Conservation (phyloP, 2,888 invertebrate genomes). For the Azorinus chamasolen region DNA sequence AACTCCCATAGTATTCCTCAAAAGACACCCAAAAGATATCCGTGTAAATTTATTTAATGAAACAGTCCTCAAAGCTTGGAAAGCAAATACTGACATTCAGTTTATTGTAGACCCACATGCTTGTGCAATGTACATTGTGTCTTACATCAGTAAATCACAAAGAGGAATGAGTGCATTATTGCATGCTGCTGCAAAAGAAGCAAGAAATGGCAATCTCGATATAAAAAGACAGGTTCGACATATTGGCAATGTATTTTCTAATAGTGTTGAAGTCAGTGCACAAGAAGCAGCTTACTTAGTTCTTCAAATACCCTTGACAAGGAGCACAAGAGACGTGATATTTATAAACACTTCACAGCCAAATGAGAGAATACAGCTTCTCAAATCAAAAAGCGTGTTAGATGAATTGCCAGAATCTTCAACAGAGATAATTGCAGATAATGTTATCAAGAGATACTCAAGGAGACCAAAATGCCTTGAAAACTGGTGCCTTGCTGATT, state of each 20-base stretch:
- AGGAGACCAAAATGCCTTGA: constrained; percentile 48
- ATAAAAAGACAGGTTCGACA: constrained; percentile 59
- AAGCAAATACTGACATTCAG: too few relatives aligned
- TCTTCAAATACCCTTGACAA: constrained; percentile 62
- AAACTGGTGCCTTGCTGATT: constrained; percentile 59
- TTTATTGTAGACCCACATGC: too few relatives aligned
- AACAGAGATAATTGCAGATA: constrained; percentile 58
- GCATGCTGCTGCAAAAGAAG: constrained; percentile 56
- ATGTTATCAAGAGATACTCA: constrained; percentile 53
- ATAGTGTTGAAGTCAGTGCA: constrained; percentile 56
- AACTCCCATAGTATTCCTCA: too few relatives aligned
- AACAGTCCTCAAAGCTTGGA: too few relatives aligned
- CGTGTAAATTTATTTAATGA: too few relatives aligned
- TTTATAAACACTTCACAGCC: constrained; percentile 58
- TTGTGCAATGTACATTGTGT: too few relatives aligned
- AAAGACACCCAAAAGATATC: too few relatives aligned
- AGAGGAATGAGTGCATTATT: constrained; percentile 55
- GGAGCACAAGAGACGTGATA: constrained; percentile 52
- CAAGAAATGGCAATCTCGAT: constrained; percentile 54
- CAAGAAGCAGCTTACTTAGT: constrained; percentile 63
- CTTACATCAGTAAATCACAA: constrained; percentile 61
- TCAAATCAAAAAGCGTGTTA: constrained; percentile 45
- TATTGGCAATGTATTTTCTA: constrained; percentile 58
- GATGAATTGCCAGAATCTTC: constrained; percentile 44
- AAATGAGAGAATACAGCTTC: constrained; percentile 46